phyloP scores from a whole-genome alignment of 1,140 invertebrate species.

The Musca vetustissima region DNA sequence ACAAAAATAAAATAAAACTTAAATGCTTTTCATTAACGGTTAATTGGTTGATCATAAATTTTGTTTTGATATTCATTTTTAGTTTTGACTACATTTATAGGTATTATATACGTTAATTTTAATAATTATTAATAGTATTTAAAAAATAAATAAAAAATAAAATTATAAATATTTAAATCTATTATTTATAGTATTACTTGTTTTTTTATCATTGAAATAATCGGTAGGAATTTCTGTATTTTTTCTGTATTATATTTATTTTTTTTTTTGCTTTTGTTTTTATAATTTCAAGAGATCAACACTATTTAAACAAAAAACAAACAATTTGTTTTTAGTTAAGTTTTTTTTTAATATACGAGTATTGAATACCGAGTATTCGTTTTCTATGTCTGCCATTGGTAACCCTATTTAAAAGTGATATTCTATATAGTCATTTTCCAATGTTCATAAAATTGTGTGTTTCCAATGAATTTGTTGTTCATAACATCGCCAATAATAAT shows the following conservation, averaged over 20 bases:
- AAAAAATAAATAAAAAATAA: conserved; percentile 8
- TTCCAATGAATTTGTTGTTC: not conserved
- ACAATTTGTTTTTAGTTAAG: conserved; percentile 8
- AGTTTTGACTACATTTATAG: conserved; percentile 11
- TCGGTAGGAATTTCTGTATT: conserved; percentile 29
- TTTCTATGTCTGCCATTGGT: conserved; percentile 14
- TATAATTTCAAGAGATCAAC: conserved; percentile 19
- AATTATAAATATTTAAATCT: not conserved
- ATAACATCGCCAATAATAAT: conserved; percentile 11
- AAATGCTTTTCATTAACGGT: conserved; percentile 3
- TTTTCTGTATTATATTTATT: conserved; percentile 10
- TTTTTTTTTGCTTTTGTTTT: conserved; percentile 14
- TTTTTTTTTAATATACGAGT: not conserved
- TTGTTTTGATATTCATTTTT: not conserved
- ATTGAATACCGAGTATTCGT: not conserved
- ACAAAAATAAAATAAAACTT: conserved; percentile 6
- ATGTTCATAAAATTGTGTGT: conserved; percentile 10
- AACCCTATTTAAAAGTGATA: conserved; percentile 12
- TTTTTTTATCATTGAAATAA: conserved; percentile 23
- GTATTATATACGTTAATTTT: not conserved
- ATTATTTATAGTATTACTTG: conserved; percentile 7
- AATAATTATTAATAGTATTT: conserved; percentile 1
- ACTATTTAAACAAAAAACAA: conserved; percentile 27
- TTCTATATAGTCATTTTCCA: not conserved
- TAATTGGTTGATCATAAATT: not conserved